These are phyloP conservation scores for Anorthoa munda DNA, from an alignment of 2,888 invertebrate species.

Conservation along the genomic window DNA sequence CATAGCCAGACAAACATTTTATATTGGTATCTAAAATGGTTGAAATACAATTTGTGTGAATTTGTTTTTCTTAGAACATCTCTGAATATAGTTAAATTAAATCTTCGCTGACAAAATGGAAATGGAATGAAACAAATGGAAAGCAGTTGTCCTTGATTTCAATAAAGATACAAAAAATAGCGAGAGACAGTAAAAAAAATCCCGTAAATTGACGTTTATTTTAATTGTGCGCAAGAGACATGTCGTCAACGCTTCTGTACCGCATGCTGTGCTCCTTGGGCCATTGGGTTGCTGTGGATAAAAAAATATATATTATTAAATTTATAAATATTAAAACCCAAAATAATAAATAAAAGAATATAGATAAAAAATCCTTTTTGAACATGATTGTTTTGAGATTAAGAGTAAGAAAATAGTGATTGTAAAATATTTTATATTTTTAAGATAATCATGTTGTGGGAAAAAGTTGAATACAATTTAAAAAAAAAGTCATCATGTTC, in stretches of 20 bases:
- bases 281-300: conserved; percentile 88
- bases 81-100: background rate
- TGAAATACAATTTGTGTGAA: background rate
- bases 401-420: no score
- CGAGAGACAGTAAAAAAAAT: background rate
- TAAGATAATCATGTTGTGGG: no score
- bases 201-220: background rate
- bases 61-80: background rate
- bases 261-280: conserved; percentile 88
- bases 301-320: background rate
- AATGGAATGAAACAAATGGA: background rate
- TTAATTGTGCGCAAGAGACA: conserved; percentile 79
- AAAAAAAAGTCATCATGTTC: no score
- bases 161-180: conserved; percentile 16
- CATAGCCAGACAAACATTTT: background rate
- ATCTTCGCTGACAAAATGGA: background rate
- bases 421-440: no score
- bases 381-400: no score
- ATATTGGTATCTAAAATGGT: background rate
- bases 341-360: no score
- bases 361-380: no score
- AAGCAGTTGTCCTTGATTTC: conserved; percentile 5
- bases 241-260: conserved; percentile 87
- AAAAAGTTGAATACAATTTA: no score
- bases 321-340: background rate